Evolutionary conservation across 2,888 invertebrate genomes (phyloP).

Genomic region (Abscondita cerata): DNA sequence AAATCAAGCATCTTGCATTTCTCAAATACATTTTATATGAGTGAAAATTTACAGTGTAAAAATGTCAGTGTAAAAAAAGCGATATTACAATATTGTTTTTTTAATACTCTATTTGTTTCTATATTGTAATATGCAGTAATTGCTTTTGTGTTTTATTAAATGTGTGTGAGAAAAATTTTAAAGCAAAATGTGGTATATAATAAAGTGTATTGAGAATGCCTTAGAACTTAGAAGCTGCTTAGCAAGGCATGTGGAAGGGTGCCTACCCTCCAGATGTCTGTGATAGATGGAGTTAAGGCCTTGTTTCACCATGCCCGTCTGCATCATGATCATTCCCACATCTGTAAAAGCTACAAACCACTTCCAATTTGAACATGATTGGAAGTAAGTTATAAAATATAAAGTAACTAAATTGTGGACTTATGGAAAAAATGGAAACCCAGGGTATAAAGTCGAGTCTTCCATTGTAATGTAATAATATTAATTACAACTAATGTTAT

Average conservation of each 20-base stretch:
- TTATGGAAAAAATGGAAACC: constrained; percentile 41
- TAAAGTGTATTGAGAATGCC: constrained; percentile 26
- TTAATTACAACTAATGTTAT: constrained; percentile 33
- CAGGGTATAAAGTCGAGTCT: constrained; percentile 42
- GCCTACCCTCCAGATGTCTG: constrained; percentile 82
- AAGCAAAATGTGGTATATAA: constrained; percentile 6
- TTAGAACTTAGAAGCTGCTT: constrained; percentile 23
- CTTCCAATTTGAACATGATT: constrained; percentile 46
- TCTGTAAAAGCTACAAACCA: constrained; percentile 77
- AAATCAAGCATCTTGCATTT: constrained; percentile 16
- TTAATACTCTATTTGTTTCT: neutral
- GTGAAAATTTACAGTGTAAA: neutral
- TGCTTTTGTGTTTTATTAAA: no score
- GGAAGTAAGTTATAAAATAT: constrained; percentile 40
- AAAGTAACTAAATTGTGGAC: constrained; percentile 16
- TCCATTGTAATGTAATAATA: constrained; percentile 20
- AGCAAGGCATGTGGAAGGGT: constrained; percentile 44
- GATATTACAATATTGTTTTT: constrained; percentile 2
- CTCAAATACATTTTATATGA: constrained; percentile 16
- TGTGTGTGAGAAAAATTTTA: neutral
- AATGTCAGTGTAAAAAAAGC: neutral
- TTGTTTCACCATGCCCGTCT: constrained; percentile 95
- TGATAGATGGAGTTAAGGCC: constrained; percentile 73
- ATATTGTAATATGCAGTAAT: no score
- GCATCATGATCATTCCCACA: constrained; percentile 97